phyloP scores from a whole-genome alignment of 2,888 invertebrate genomes.

The Drosophila neoperkinsi region DNA sequence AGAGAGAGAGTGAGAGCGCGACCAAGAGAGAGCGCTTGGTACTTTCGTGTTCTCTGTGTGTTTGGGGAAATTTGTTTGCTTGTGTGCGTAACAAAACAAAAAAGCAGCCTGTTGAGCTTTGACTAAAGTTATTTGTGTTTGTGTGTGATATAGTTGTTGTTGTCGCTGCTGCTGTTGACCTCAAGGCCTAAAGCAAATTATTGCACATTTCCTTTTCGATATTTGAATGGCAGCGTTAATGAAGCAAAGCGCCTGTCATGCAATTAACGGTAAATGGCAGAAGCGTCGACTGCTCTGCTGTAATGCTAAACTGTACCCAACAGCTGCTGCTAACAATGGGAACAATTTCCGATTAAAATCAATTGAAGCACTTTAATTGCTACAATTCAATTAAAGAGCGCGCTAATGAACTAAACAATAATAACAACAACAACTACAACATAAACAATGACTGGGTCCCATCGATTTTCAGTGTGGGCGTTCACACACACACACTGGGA shows the following conservation, averaged over 20 bases:
- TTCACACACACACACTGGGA: slow-evolving; percentile 17
- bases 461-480: slow-evolving; percentile 50
- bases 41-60: slow-evolving; percentile 51
- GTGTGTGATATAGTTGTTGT: slow-evolving; percentile 13
- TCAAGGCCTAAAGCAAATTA: slow-evolving; percentile 65
- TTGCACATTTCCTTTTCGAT: slow-evolving; percentile 74
- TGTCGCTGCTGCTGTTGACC: slow-evolving; percentile 46
- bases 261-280: slow-evolving; percentile 53
- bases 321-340: slow-evolving; percentile 69
- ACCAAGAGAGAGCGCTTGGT: slow-evolving; percentile 16
- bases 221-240: slow-evolving; percentile 70
- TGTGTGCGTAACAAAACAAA: slow-evolving; percentile 32
- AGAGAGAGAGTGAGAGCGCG: slow-evolving; percentile 5
- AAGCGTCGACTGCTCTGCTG: slow-evolving; percentile 39
- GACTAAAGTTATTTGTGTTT: slow-evolving; percentile 14
- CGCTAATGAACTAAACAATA: slow-evolving; percentile 62
- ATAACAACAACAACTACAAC: slow-evolving; percentile 15
- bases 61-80: slow-evolving; percentile 62
- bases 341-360: slow-evolving; percentile 80
- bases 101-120: slow-evolving; percentile 75
- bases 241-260: slow-evolving; percentile 64
- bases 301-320: slow-evolving; percentile 53
- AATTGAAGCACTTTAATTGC: slow-evolving; percentile 83
- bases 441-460: slow-evolving; percentile 39
- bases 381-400: slow-evolving; percentile 80